phyloP scores from a whole-genome alignment of 2,888 invertebrate genomes.

The Coleophora deauratella region DNA sequence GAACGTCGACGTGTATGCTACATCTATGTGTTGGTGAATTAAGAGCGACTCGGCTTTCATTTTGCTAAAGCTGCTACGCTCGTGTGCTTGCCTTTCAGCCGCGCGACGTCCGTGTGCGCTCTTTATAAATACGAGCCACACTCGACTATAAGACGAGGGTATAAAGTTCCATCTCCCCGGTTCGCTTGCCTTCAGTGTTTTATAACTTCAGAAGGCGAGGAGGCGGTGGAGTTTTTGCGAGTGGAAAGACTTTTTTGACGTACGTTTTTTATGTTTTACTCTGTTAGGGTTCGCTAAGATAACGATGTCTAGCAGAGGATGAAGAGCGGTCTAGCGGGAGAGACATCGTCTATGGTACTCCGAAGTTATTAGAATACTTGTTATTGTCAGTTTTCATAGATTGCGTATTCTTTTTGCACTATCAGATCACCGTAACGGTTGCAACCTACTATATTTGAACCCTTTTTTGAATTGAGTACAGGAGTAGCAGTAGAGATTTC shows the following conservation, averaged over 20 bases:
- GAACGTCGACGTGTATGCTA: constrained; percentile 48
- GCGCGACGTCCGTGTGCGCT: constrained; percentile 42
- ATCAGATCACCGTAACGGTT: too few relatives aligned
- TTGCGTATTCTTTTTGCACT: too few relatives aligned
- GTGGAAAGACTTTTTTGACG: constrained; percentile 73
- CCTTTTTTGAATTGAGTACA: too few relatives aligned
- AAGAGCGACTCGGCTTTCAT: constrained; percentile 74
- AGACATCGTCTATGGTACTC: constrained; percentile 29
- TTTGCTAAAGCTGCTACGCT: constrained; percentile 71
- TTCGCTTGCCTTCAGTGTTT: constrained; percentile 56
- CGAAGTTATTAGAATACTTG: too few relatives aligned
- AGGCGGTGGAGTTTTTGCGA: constrained; percentile 66
- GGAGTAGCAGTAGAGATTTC: constrained; percentile 32
- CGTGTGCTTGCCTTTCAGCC: constrained; percentile 70
- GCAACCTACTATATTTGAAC: too few relatives aligned
- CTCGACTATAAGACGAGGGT: constrained; percentile 47
- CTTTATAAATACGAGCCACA: constrained; percentile 35
- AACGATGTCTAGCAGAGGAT: constrained; percentile 64
- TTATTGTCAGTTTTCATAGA: too few relatives aligned
- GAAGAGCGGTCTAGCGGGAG: constrained; percentile 46
- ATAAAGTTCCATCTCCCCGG: constrained; percentile 44
- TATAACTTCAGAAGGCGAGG: constrained; percentile 67
- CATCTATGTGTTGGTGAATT: constrained; percentile 67
- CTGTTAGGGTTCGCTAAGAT: constrained; percentile 69
- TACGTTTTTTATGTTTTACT: constrained; percentile 73